These are phyloP conservation scores for Heteractis magnifica DNA, from an alignment of 92 coral and sea anemone genomes.

Conservation along the genomic window DNA sequence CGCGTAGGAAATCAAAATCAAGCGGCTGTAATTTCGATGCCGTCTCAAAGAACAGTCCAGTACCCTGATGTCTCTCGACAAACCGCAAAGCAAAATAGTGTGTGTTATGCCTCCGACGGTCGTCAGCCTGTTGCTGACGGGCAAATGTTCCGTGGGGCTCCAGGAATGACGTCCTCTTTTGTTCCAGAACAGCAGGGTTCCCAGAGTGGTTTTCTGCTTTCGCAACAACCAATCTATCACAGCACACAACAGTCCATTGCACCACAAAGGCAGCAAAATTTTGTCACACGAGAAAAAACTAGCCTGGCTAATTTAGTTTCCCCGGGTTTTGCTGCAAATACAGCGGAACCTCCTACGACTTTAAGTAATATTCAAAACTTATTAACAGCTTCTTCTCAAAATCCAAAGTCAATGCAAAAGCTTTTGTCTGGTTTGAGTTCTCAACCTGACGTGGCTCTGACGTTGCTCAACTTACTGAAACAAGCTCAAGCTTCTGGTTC, in stretches of 20 bases:
- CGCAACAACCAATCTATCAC: not conserved
- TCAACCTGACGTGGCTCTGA: conserved; percentile 65
- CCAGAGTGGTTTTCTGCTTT: not conserved
- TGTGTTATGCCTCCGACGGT: not conserved
- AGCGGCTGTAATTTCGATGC: not conserved
- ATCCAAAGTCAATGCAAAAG: conserved; percentile 59
- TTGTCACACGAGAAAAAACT: not conserved
- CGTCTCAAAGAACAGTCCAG: not conserved
- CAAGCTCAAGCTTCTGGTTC: conserved; percentile 49
- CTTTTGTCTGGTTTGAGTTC: conserved; percentile 52
- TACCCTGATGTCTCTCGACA: not conserved
- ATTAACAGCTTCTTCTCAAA: conserved; percentile 52
- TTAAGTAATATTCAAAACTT: conserved; percentile 36
- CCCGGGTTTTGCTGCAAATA: not conserved
- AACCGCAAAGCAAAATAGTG: not conserved
- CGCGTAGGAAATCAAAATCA: conserved; percentile 18
- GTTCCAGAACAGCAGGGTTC: not conserved
- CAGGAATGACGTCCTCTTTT: not conserved
- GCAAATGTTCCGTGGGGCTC: not conserved
- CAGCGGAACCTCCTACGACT: conserved; percentile 2
- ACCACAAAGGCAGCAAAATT: not conserved
- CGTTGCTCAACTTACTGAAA: conserved; percentile 42
- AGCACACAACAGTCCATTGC: not conserved
- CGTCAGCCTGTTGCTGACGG: conserved; percentile 25
- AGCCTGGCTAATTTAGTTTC: not conserved